These are phyloP conservation scores for Alfaro cultratus DNA, from an alignment of 2,797 vertebrate genomes.

Conservation along the genomic window DNA sequence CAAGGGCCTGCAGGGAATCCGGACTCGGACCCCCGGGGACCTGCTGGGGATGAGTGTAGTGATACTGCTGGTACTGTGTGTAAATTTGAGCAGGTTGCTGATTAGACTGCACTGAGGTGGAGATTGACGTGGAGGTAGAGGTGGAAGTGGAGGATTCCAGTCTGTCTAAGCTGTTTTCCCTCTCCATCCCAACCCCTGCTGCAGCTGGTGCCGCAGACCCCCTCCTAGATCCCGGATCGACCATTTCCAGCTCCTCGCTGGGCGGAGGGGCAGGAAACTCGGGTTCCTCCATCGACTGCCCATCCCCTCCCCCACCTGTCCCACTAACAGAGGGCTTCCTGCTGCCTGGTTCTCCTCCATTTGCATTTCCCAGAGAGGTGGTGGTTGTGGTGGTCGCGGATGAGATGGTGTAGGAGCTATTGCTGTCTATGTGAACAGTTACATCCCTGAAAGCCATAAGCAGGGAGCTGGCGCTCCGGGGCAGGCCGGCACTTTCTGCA, in stretches of 20 bases:
- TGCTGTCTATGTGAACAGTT: constrained; percentile 97
- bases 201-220: constrained; percentile 64
- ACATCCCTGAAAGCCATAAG: constrained; percentile 99
- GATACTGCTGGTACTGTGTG: constrained; percentile 81
- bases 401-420: constrained; percentile 94
- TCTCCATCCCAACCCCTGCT: constrained; percentile 53
- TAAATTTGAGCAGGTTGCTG: constrained; percentile 78
- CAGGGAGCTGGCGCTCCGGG: constrained; percentile 93
- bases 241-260: constrained; percentile 78
- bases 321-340: constrained; percentile 70
- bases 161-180: constrained; percentile 84
- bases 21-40: constrained; percentile 83
- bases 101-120: constrained; percentile 85
- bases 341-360: constrained; percentile 63
- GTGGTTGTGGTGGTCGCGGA: constrained; percentile 89
- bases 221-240: constrained; percentile 65
- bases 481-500: constrained; percentile 79
- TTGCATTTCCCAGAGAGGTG: constrained; percentile 87
- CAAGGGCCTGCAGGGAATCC: constrained; percentile 93
- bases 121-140: constrained; percentile 88
- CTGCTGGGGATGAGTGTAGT: constrained; percentile 82
- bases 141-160: constrained; percentile 91
- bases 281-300: constrained; percentile 58
- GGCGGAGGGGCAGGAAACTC: constrained; percentile 81
- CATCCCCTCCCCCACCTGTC: constrained; percentile 46